Base-by-base conservation (phyloP, 2,888 invertebrate species). In the Volucella zonaria region DNA sequence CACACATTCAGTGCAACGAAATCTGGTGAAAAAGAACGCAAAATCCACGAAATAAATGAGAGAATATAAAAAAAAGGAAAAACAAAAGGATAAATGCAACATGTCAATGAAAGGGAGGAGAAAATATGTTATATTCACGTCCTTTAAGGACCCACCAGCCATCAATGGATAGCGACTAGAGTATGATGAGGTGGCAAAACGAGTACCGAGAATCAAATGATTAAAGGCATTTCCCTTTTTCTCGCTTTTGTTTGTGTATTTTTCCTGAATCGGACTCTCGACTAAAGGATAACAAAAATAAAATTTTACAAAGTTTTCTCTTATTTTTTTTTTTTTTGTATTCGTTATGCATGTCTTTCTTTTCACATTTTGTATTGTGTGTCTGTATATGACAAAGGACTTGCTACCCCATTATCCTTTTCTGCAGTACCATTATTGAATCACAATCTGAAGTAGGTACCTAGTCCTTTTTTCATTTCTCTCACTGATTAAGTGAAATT, bases 61-160 rank as follows among this genome's bases (percentile, higher is more conserved):
- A 54, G 38, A 11, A 43, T 59, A 23, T 38, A 31, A 47, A 66
- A 58, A 40, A 23, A 51, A 56, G 62, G 54, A 12, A 74, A 56
- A 62, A 74, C 54, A 52, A 54, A 64, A 23, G 64, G 58, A 64
- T 66, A 73, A 79, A 79, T 79, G 78, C 78, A 79, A 71, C 71
- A 79, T 73, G 78, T 71, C 71, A 66, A 43, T 59, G 52, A 59
- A 73, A 59, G 31, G 64, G 73, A 79, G 59, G 59, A 52, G 62
- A 47, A 77, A 49, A 77, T 31, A 31, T 6, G 6, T 23, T 77
- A 77, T 62, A 77, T 77, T 62, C 56, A 62, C 47, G 62, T 77
- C 68, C 62, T 49, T 47, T 54, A 11, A 61, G 62, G 77, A 68
- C 23, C 31, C 15, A 31, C 31, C 4, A 31, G 31, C 31, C 31